Evolutionary conservation across 1,140 invertebrate genomes (phyloP), one percentile per base, ranked within the genome.

Genomic region (Lepidurus packardi): DNA sequence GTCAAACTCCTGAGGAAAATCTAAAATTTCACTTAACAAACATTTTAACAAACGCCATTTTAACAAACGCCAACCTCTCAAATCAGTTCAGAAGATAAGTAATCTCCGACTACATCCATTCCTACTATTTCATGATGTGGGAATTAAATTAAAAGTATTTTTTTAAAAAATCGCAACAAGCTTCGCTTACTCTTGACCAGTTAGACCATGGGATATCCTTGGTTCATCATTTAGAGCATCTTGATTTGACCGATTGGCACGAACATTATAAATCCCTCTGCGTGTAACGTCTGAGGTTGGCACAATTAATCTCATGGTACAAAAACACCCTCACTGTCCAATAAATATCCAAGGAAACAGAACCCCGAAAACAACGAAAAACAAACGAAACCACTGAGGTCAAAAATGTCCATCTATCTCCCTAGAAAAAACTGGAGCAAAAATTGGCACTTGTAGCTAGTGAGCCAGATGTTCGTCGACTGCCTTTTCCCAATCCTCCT

Each of bases 401-500:
- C 53, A 65, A 65, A 65, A 13, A 65, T 65, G 21, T 7, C 34
- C 34, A 34, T 34, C 34, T 34, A 34, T 34, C 34, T 34, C 34
- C 34, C 34, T 34, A 34, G 53, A 7, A 16, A 21, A n/a, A 65
- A 65, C 53, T 65, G 21, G 53, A 65, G 53, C 53, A 65, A 65
- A 65, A 5, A n/a, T 21, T 13, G 13, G 21, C 53, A 65, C 53
- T 65, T 65, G 53, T 65, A 65, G 53, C 53, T 21, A 65, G 53
- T 16, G 53, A 65, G 53, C 53, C 53, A 65, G 53, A 65, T 65
- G 53, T 65, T 65, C 9, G 53, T 65, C 53, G 53, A 65, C 53
- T 65, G 53, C 16, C 53, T 65, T 65, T 65, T 65, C 53, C 53
- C 13, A 7, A 13, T n/a, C 53, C 53, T 21, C 53, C 16, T n/a